A percentile compares a stretch with the other conserved stretches of the same genome.
Conservation (phyloP, 2,888 invertebrate species). For the Cephus rjabovi region DNA sequence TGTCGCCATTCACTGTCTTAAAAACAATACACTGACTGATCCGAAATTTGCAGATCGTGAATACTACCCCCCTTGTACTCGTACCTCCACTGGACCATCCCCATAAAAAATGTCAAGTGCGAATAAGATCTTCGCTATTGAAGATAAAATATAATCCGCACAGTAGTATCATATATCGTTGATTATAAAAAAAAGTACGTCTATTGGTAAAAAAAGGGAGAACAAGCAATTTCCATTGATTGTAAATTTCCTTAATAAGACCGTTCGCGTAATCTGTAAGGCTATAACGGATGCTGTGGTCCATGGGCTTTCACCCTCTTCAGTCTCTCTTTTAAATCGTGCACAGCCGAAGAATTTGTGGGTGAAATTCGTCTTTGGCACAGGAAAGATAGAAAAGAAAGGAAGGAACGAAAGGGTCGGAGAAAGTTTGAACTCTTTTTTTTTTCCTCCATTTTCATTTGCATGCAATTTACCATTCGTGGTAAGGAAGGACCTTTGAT, state of each 20-base stretch:
- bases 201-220: too few species aligned
- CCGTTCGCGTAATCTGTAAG: neutral
- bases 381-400: constrained; percentile 34
- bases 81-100: neutral
- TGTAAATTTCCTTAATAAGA: neutral
- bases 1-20: neutral
- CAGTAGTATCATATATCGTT: too few species aligned
- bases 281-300: constrained; percentile 16
- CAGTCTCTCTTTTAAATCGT: constrained; percentile 49
- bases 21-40: constrained; percentile 1
- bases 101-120: neutral
- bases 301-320: constrained; percentile 38
- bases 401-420: constrained; percentile 31
- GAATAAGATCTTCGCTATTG: neutral
- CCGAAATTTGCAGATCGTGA: neutral
- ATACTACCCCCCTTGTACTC: neutral
- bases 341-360: constrained; percentile 50
- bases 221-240: neutral
- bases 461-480: constrained; percentile 37
- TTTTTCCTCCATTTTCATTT: constrained; percentile 44
- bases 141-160: neutral
- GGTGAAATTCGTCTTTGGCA: constrained; percentile 47
- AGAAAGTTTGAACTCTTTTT: constrained; percentile 39
- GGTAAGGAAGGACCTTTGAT: constrained; percentile 42
- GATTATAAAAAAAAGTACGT: too few species aligned